Base-by-base conservation (phyloP, 2,113 vertebrate species). In the Megaceryle maxima region DNA sequence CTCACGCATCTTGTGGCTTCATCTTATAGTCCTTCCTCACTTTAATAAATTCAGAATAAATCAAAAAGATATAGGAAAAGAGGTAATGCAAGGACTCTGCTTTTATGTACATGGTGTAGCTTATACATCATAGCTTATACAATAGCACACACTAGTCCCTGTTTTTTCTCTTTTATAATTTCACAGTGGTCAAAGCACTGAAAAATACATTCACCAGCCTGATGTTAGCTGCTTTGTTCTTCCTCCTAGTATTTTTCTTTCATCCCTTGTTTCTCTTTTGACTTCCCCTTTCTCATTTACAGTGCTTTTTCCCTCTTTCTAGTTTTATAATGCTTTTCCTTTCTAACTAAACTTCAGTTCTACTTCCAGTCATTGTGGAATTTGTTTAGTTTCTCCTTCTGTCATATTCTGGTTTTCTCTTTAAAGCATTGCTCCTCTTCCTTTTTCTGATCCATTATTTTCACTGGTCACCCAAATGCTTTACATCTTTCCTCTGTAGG, bases 231-330 rank as follows among this genome's bases (percentile, higher is more conserved):
- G 25, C 53, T 93, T 88, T 92, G 56, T 92, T 93, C 75, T 83
- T 74, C 39, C 37, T 13, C 48, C 50, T 85, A 46, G 46, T 53
- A 33, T 73, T 93, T 90, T 88, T 48, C 63, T 86, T 94, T 95
- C 59, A 86, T 85, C 25, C 83, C 7, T 66, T 73, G 50, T 88
- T 95, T 94, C 25, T 69, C 28, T 80, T 87, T 68, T 75, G 83
- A 93, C 60, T 51, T 95, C 73, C 33, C 13, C 37, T 91, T 90
- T 74, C 60, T 70, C 22, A 53, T 68, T 95, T 96, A 83, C 80
- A 87, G 43, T 41, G 83, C 64, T 95, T 92, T 94, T 83, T 94
- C 76, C 19, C 26, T 56, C 33, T 88, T 93, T 88, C 68, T 60
- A 86, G 44, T 57, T 62, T 41, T 88, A 51, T 33, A 86, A 86